Percentiles rank a stretch among this genome's conserved stretches.
phyloP scores from a whole-genome alignment of 2,888 invertebrate genomes.

The Phorcus lineatus region DNA sequence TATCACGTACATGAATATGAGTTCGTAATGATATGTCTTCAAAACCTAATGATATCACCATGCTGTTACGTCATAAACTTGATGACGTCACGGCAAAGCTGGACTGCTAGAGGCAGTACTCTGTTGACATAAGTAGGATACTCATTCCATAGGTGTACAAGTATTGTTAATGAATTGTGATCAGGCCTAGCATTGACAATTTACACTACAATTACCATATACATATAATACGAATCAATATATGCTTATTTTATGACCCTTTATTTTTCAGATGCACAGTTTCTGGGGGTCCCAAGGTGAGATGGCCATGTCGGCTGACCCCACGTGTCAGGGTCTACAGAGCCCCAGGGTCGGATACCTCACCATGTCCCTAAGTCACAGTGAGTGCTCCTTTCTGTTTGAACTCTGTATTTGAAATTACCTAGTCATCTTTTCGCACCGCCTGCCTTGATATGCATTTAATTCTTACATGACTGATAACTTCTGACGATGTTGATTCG shows the following conservation, averaged over 20 bases:
- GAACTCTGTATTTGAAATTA: not conserved
- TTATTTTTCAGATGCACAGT: constrained; percentile 67
- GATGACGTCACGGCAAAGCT: too few species aligned
- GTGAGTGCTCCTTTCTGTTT: constrained; percentile 9
- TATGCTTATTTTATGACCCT: not conserved
- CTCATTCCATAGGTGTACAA: too few species aligned
- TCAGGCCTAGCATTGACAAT: too few species aligned
- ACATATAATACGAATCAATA: not conserved
- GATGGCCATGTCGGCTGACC: constrained; percentile 75
- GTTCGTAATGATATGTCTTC: too few species aligned
- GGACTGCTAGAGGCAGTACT: too few species aligned
- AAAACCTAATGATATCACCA: too few species aligned
- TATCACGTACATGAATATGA: too few species aligned
- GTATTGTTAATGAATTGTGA: too few species aligned
- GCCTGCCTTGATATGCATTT: not conserved
- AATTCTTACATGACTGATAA: not conserved
- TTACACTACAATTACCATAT: too few species aligned
- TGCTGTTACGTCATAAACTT: too few species aligned
- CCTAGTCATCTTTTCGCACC: not conserved
- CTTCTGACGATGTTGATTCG: not conserved
- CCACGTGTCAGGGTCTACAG: constrained; percentile 79
- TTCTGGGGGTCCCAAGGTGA: constrained; percentile 71
- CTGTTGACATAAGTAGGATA: too few species aligned
- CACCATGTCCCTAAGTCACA: constrained; percentile 79
- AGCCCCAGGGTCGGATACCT: constrained; percentile 91